Conservation (phyloP, 2,888 invertebrate species). For the Agriotes lineatus region DNA sequence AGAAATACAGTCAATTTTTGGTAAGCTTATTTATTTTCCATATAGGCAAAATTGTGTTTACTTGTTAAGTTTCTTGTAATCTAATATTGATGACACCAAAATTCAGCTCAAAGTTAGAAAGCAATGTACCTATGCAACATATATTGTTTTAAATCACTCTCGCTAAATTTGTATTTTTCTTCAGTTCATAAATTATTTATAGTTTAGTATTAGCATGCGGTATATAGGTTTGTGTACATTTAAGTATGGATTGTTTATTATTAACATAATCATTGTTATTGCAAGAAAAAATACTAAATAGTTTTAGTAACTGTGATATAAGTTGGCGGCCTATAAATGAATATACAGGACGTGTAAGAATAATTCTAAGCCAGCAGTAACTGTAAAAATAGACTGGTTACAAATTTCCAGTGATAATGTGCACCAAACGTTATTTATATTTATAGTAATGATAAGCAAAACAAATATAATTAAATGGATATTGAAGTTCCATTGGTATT, state of each 20-base stretch:
- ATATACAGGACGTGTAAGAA: conserved; percentile 1
- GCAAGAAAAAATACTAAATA: conserved; percentile 13
- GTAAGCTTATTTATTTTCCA: too few relatives aligned
- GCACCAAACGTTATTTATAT: too few relatives aligned
- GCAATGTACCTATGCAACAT: conserved; percentile 3
- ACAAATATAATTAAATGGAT: too few relatives aligned
- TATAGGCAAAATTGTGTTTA: too few relatives aligned
- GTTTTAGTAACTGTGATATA: conserved; percentile 54
- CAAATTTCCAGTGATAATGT: too few relatives aligned
- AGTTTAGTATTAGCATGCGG: conserved; percentile 15
- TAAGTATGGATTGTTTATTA: conserved; percentile 22
- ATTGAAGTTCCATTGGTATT: too few relatives aligned
- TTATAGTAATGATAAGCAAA: too few relatives aligned
- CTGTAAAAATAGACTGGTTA: too few relatives aligned
- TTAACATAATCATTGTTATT: conserved; percentile 23
- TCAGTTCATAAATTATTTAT: conserved; percentile 4
- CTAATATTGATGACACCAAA: neutral
- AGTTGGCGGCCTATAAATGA: conserved; percentile 52
- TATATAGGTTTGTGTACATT: conserved; percentile 23
- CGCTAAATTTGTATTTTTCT: neutral
- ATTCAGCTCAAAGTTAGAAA: neutral
- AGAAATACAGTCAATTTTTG: too few relatives aligned
- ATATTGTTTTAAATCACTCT: conserved; percentile 1
- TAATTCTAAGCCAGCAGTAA: conserved; percentile 9
- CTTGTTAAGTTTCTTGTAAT: neutral